Conservation (phyloP, 2,888 invertebrate species). For the Himalopsyche anomala region DNA sequence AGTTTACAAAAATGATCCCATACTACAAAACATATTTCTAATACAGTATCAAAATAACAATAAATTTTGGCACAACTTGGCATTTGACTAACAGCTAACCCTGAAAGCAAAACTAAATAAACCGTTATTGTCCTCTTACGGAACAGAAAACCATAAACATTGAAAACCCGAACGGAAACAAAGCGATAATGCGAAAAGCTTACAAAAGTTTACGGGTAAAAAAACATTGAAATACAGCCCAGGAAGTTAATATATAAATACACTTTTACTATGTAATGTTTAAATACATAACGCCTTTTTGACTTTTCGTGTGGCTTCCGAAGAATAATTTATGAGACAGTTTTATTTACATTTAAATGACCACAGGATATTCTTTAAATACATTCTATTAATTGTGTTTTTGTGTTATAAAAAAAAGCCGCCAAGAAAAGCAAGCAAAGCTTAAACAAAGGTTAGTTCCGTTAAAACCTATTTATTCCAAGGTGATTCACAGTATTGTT, state of each 20-base stretch:
- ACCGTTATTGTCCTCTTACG: slow-evolving; percentile 40
- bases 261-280: slow-evolving; percentile 19
- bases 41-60: background rate
- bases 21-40: background rate
- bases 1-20: background rate
- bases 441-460: background rate
- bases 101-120: slow-evolving; percentile 24
- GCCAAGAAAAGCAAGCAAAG: background rate
- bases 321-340: slow-evolving; percentile 1
- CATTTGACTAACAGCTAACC: slow-evolving; percentile 16
- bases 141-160: slow-evolving; percentile 40
- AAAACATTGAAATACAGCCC: slow-evolving; percentile 24
- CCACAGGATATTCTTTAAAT: background rate
- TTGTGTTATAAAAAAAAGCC: slow-evolving; percentile 7
- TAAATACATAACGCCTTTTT: slow-evolving; percentile 37
- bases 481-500: too few species aligned
- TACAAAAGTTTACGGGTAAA: slow-evolving; percentile 30
- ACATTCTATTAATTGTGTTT: slow-evolving; percentile 6
- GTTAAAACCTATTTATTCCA: too few species aligned
- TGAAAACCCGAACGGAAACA: slow-evolving; percentile 38
- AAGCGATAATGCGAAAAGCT: slow-evolving; percentile 39
- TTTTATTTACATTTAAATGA: slow-evolving; percentile 17
- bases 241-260: slow-evolving; percentile 31
- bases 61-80: background rate
- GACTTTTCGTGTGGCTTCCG: slow-evolving; percentile 4